Conservation (phyloP, 2,797 vertebrate species). For the Miichthys miiuy region DNA sequence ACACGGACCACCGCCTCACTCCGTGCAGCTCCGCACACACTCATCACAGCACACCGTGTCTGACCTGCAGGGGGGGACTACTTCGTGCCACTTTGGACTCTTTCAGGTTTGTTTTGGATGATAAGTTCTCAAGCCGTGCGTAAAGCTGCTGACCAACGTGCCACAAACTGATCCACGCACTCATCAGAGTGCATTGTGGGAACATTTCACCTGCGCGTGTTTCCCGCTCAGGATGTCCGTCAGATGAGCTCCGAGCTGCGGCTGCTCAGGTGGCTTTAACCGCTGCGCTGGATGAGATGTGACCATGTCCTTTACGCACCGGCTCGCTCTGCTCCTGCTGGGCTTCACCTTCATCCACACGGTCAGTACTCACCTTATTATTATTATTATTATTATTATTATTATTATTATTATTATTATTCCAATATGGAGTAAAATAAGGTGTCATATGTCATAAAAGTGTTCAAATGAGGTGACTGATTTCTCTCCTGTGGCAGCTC, state of each 20-base stretch:
- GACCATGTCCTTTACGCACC: constrained; percentile 58
- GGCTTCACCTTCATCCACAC: constrained; percentile 36
- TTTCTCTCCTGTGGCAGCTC: neutral
- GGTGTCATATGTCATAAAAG: neutral
- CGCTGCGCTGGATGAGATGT: constrained; percentile 46
- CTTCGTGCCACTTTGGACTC: neutral
- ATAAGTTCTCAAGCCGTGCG: neutral
- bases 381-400: no score
- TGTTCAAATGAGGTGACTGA: no score
- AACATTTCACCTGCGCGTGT: neutral
- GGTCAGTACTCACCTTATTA: constrained; percentile 55
- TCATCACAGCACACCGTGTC: neutral
- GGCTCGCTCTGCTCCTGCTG: constrained; percentile 57
- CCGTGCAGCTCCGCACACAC: neutral
- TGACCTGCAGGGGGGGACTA: neutral
- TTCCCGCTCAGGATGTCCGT: constrained; percentile 32
- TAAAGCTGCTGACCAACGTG: constrained; percentile 5
- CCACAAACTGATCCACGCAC: neutral
- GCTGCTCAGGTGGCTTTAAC: constrained; percentile 25
- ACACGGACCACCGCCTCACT: neutral
- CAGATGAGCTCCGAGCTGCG: constrained; percentile 32
- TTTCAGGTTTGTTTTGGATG: neutral
- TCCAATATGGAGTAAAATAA: neutral
- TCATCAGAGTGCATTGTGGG: no score
- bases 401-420: no score